Evolutionary conservation across 2,797 vertebrate species (phyloP).

Genomic region (Gobionotothen gibberifrons): DNA sequence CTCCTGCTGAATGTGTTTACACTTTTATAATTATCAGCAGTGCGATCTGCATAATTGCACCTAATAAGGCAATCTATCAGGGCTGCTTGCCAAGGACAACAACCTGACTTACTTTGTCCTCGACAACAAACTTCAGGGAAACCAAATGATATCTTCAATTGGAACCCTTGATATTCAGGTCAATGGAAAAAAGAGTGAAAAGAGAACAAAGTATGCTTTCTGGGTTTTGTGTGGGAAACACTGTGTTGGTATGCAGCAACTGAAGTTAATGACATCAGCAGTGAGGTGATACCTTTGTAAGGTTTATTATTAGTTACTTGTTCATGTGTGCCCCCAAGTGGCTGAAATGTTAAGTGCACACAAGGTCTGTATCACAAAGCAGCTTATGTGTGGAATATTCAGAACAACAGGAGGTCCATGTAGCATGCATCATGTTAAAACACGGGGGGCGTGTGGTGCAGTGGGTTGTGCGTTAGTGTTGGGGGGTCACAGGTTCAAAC

Average conservation of each 20-base stretch:
- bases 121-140: constrained; percentile 45
- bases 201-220: neutral
- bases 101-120: constrained; percentile 57
- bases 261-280: constrained; percentile 62
- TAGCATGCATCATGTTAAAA: neutral
- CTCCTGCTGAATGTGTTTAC: constrained; percentile 76
- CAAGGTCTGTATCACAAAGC: neutral
- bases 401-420: constrained; percentile 1
- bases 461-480: no score
- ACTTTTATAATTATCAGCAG: constrained; percentile 75
- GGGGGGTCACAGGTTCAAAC: no score
- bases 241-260: constrained; percentile 39
- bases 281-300: constrained; percentile 50
- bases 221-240: constrained; percentile 15
- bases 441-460: no score
- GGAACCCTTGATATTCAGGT: neutral
- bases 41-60: constrained; percentile 78
- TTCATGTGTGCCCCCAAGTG: constrained; percentile 84
- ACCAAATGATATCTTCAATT: constrained; percentile 20
- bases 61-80: constrained; percentile 78
- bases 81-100: constrained; percentile 69
- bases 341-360: constrained; percentile 56
- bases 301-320: constrained; percentile 66
- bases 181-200: constrained; percentile 13
- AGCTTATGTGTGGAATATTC: constrained; percentile 14